These are phyloP conservation scores for Amblyraja radiata DNA, from an alignment of 2,797 vertebrate species.

Conservation along the genomic window DNA sequence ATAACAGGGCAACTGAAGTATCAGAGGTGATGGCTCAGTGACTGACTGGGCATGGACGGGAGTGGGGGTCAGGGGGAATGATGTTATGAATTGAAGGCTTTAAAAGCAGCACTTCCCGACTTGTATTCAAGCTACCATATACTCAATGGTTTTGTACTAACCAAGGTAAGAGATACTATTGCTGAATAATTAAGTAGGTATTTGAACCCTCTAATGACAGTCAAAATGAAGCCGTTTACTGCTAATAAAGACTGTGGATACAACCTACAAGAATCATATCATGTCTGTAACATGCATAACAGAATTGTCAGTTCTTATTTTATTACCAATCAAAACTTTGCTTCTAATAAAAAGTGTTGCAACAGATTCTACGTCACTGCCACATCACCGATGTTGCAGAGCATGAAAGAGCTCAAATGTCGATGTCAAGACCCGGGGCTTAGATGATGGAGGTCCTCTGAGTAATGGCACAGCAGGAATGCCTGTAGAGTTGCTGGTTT, in stretches of 20 bases:
- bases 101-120: not conserved
- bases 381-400: not conserved
- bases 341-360: not conserved
- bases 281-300: not conserved
- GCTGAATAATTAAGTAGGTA: not conserved
- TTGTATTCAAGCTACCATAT: not conserved
- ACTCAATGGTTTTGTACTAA: not conserved
- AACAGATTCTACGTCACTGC: not conserved
- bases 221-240: conserved; percentile 13
- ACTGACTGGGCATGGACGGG: not conserved
- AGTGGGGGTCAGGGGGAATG: not conserved
- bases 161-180: not conserved
- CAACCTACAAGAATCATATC: not conserved
- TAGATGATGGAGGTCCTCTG: not conserved
- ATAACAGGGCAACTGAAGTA: not conserved
- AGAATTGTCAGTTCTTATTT: not conserved
- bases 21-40: no score
- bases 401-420: not conserved
- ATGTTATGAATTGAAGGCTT: not conserved
- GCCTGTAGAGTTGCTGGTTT: not conserved
- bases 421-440: not conserved
- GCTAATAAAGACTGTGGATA: not conserved
- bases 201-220: not conserved
- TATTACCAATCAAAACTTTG: not conserved
- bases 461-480: not conserved